Evolutionary conservation across 2,888 invertebrate genomes (phyloP).

Genomic region (Margaritifera margaritifera): DNA sequence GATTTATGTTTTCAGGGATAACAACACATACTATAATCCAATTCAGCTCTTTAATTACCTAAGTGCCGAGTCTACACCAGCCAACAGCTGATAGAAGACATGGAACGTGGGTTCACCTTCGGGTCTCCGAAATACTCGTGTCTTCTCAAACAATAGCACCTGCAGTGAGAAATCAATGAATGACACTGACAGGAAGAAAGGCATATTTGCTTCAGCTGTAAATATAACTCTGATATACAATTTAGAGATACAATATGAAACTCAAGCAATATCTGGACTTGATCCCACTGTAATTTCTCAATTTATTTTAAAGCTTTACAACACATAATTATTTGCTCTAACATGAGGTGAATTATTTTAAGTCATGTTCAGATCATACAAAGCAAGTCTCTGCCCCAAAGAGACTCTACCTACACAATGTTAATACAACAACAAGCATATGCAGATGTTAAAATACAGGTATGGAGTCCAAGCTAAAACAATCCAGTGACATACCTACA

Average conservation of each 20-base stretch:
- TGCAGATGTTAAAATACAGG: too few relatives aligned
- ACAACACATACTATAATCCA: not conserved
- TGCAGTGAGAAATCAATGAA: slow-evolving; percentile 49
- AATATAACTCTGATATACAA: not conserved
- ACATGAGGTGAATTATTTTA: too few relatives aligned
- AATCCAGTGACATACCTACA: too few relatives aligned
- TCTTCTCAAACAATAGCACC: slow-evolving; percentile 85
- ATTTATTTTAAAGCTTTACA: too few relatives aligned
- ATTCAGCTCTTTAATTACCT: slow-evolving; percentile 73
- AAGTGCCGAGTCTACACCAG: slow-evolving; percentile 82
- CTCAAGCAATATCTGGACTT: too few relatives aligned
- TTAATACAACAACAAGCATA: too few relatives aligned
- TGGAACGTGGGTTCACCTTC: slow-evolving; percentile 84
- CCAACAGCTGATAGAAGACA: slow-evolving; percentile 82
- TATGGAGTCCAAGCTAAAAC: too few relatives aligned
- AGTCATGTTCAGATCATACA: too few relatives aligned
- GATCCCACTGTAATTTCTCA: not conserved
- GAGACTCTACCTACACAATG: too few relatives aligned
- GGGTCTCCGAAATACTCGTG: slow-evolving; percentile 81
- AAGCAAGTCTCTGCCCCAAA: too few relatives aligned
- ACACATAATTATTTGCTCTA: too few relatives aligned
- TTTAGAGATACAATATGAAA: not conserved
- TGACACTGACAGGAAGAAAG: not conserved
- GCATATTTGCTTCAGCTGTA: not conserved
- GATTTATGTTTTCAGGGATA: too few relatives aligned